Evolutionary conservation across 2,113 vertebrate genomes (phyloP).

Genomic region (Pimephales promelas): DNA sequence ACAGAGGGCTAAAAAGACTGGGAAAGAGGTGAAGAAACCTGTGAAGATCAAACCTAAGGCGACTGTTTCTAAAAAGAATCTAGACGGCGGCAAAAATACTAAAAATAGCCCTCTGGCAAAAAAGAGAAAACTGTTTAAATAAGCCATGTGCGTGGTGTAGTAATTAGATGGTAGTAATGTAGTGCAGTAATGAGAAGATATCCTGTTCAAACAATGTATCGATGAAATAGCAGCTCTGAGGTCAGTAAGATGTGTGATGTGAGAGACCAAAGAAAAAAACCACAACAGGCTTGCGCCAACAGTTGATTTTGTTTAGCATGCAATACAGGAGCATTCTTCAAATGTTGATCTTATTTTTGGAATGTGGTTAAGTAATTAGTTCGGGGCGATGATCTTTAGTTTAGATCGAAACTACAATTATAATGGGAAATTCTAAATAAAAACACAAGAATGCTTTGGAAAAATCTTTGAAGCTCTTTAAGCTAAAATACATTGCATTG

Average conservation of each 20-base stretch:
- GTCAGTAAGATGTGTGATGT: constrained; percentile 23
- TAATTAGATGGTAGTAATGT: constrained; percentile 22
- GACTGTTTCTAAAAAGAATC: not conserved
- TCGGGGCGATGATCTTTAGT: constrained; percentile 14
- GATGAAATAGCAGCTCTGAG: not conserved
- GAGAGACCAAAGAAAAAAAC: not conserved
- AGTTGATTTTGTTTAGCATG: not conserved
- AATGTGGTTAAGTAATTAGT: constrained; percentile 48
- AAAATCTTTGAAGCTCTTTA: constrained; percentile 26
- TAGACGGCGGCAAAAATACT: constrained; percentile 16
- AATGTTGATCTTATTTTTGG: constrained; percentile 54
- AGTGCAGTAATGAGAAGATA: not conserved
- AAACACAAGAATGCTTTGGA: not conserved
- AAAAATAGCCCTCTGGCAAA: constrained; percentile 3
- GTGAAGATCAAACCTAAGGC: constrained; percentile 15
- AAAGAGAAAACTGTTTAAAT: constrained; percentile 22
- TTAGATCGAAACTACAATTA: constrained; percentile 43
- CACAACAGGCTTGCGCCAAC: not conserved
- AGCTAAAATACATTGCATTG: constrained; percentile 29
- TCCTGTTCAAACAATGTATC: not conserved
- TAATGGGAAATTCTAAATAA: constrained; percentile 46
- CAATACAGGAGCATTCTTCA: constrained; percentile 28
- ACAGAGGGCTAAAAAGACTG: constrained; percentile 20
- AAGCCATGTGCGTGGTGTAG: not conserved
- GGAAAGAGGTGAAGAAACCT: constrained; percentile 9